Percentiles rank a stretch among this genome's conserved stretches.
phyloP scores from a whole-genome alignment of 2,797 vertebrate species.

The Thripadectes ignobilis region DNA sequence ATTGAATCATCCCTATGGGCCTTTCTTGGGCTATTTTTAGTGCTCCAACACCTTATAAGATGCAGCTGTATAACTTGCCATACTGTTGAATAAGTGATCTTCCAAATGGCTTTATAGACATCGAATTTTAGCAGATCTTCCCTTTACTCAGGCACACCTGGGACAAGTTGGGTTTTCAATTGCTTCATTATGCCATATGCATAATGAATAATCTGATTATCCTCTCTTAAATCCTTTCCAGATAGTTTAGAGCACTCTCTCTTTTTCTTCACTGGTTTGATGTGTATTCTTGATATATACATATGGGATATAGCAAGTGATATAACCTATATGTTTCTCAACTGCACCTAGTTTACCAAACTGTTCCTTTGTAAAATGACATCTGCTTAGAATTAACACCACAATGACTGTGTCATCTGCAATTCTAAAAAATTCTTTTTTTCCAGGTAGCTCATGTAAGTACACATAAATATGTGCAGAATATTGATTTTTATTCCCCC shows the following conservation, averaged over 20 bases:
- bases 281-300: neutral
- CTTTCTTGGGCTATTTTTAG: neutral
- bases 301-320: neutral
- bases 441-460: neutral
- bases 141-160: neutral
- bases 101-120: neutral
- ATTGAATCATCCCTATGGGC: neutral
- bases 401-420: neutral
- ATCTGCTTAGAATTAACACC: neutral
- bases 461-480: neutral
- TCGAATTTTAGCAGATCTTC: neutral
- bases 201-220: neutral
- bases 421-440: neutral
- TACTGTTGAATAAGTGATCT: neutral
- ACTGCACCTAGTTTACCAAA: neutral
- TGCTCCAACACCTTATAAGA: neutral
- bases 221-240: neutral
- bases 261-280: neutral
- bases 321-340: neutral
- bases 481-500: neutral
- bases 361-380: neutral
- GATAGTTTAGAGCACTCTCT: neutral
- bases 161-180: rapidly evolving
- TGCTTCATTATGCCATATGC: neutral
- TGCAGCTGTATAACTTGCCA: neutral